Evolutionary conservation across 1,140 invertebrate species (phyloP).

Genomic region (Caenorhabditis elegans): DNA sequence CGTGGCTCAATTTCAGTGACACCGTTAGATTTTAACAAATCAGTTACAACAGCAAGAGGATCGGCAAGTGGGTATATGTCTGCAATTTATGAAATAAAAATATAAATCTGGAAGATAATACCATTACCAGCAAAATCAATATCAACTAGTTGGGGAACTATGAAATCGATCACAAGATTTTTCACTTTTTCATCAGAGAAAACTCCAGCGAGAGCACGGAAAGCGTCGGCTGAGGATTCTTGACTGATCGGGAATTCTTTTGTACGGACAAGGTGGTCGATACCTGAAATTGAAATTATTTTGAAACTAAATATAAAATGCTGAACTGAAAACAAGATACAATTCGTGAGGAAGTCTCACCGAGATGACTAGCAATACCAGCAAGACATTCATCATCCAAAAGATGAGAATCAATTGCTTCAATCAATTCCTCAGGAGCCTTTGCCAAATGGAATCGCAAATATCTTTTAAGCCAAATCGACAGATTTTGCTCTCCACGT

Average conservation of each 20-base stretch:
- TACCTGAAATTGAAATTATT: slow-evolving; percentile 21
- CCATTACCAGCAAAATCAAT: slow-evolving; percentile 51
- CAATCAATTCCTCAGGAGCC: slow-evolving; percentile 48
- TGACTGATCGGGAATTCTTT: slow-evolving; percentile 32
- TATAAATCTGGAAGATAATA: neutral
- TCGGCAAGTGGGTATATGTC: slow-evolving; percentile 59
- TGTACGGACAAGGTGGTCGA: slow-evolving; percentile 45
- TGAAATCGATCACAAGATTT: slow-evolving; percentile 43
- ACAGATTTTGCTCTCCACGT: neutral
- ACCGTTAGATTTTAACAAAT: slow-evolving; percentile 52
- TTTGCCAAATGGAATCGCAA: slow-evolving; percentile 42
- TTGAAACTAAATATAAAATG: neutral
- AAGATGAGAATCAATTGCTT: slow-evolving; percentile 28
- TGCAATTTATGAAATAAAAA: neutral
- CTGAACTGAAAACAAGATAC: neutral
- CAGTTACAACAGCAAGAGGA: slow-evolving; percentile 54
- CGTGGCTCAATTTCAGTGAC: slow-evolving; percentile 51
- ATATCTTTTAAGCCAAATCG: neutral
- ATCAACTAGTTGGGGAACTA: slow-evolving; percentile 47
- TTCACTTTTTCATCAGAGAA: slow-evolving; percentile 28
- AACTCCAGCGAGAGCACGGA: slow-evolving; percentile 28
- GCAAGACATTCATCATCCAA: slow-evolving; percentile 31
- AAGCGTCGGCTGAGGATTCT: slow-evolving; percentile 16
- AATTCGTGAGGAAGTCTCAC: neutral
- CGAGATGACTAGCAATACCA: slow-evolving; percentile 22